Conservation (phyloP, 2,888 invertebrate genomes). For the Pseudococcus jackbeardsleyi region DNA sequence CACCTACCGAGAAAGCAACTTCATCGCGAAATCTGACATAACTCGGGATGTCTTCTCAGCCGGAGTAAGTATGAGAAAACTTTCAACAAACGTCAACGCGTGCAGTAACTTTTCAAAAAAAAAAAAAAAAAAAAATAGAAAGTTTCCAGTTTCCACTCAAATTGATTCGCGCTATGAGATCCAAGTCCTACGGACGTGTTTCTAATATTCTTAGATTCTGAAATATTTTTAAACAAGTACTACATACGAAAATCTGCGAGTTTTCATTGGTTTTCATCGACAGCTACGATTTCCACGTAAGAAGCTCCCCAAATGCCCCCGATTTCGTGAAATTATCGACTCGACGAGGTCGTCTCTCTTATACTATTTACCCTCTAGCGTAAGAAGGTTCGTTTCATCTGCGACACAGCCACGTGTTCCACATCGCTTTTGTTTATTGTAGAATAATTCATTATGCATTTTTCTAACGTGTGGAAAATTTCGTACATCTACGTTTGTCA, state of each 20-base stretch:
- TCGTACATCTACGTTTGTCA: background rate
- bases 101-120: too few relatives aligned
- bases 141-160: too few relatives aligned
- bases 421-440: background rate
- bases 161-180: too few relatives aligned
- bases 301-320: background rate
- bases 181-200: too few relatives aligned
- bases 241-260: background rate
- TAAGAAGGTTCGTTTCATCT: background rate
- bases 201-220: too few relatives aligned
- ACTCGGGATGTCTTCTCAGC: too few relatives aligned
- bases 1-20: too few relatives aligned
- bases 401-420: background rate
- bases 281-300: background rate
- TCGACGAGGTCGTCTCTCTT: background rate
- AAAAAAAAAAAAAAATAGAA: too few relatives aligned
- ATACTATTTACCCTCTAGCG: background rate
- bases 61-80: too few relatives aligned
- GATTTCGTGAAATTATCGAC: background rate
- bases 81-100: too few relatives aligned
- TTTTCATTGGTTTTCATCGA: background rate
- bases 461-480: background rate
- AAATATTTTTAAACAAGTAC: too few relatives aligned
- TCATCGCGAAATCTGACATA: too few relatives aligned
- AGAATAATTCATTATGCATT: constrained; percentile 10